Evolutionary conservation across 23 tunicate species (phyloP).

Genomic region (Phallusia fumigata): DNA sequence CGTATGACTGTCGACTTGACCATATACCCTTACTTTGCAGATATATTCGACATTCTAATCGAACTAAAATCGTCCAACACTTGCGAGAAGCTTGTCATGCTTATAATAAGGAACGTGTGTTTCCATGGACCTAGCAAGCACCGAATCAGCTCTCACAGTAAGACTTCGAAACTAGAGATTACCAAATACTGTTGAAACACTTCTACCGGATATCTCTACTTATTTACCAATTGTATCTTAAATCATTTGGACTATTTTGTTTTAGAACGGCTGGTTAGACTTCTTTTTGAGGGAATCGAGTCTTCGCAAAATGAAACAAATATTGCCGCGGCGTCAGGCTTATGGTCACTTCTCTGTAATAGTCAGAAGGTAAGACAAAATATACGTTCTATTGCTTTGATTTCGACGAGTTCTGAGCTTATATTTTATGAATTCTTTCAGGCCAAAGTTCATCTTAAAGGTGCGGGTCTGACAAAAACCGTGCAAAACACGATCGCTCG

Average conservation of each 20-base stretch:
- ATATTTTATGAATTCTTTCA: not conserved
- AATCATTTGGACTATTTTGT: too few species aligned
- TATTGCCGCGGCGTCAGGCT: constrained; percentile 41
- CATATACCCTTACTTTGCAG: constrained; percentile 16
- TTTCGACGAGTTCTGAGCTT: too few species aligned
- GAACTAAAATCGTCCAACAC: constrained; percentile 32
- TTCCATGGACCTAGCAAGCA: constrained; percentile 82
- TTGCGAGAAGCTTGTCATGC: constrained; percentile 28
- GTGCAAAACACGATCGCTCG: constrained; percentile 48
- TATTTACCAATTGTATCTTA: not conserved
- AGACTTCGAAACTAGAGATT: not conserved
- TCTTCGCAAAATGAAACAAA: not conserved
- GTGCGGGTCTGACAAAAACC: constrained; percentile 47
- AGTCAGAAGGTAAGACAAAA: constrained; percentile 58
- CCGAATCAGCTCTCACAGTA: constrained; percentile 67
- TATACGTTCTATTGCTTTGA: too few species aligned
- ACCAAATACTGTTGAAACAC: not conserved
- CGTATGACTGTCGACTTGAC: not conserved
- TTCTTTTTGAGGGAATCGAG: constrained; percentile 17
- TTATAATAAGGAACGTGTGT: constrained; percentile 69
- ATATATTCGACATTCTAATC: constrained; percentile 59
- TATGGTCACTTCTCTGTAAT: constrained; percentile 59
- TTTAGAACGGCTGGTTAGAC: constrained; percentile 19
- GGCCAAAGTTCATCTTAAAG: constrained; percentile 86
- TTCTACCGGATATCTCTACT: not conserved